A percentile compares a stretch with the other conserved stretches of the same genome.
Evolutionary conservation across 2,888 invertebrate genomes (phyloP).

Genomic region (Pachycephus smyrnensis): DNA sequence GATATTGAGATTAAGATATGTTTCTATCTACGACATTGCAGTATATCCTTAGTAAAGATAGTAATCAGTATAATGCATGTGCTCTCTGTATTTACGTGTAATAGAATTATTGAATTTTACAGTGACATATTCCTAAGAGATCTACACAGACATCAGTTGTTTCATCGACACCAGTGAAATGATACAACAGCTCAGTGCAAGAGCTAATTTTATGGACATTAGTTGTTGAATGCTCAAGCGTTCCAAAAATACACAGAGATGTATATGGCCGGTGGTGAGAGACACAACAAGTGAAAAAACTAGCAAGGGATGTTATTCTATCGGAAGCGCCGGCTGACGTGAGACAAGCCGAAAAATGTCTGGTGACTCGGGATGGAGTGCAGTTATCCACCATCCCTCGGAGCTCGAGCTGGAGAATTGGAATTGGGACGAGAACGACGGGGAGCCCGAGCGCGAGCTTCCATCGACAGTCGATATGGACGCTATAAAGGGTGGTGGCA

Average conservation of each 20-base stretch:
- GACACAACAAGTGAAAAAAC: neutral
- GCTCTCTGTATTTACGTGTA: neutral
- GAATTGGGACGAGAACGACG: slow-evolving; percentile 69
- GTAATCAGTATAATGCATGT: neutral
- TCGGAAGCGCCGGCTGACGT: slow-evolving; percentile 49
- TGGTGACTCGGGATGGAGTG: slow-evolving; percentile 70
- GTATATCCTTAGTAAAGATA: neutral
- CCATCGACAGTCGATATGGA: slow-evolving; percentile 78
- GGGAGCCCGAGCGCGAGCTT: slow-evolving; percentile 72
- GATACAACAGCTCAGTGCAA: neutral
- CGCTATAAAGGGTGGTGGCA: slow-evolving; percentile 72
- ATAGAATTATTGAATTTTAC: neutral
- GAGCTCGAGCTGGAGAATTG: slow-evolving; percentile 66
- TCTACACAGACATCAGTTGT: neutral
- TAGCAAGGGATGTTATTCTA: slow-evolving; percentile 52
- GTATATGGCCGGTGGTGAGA: neutral
- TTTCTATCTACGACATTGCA: neutral
- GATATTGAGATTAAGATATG: neutral
- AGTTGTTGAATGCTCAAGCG: neutral
- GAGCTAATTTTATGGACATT: neutral
- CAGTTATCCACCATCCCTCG: slow-evolving; percentile 71
- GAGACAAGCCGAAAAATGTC: slow-evolving; percentile 62
- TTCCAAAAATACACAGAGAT: neutral
- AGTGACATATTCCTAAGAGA: neutral
- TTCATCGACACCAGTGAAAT: neutral